A percentile compares a stretch with the other conserved stretches of the same genome.
phyloP scores from a whole-genome alignment of 2,888 invertebrate genomes.

The Hypercompe scribonia region DNA sequence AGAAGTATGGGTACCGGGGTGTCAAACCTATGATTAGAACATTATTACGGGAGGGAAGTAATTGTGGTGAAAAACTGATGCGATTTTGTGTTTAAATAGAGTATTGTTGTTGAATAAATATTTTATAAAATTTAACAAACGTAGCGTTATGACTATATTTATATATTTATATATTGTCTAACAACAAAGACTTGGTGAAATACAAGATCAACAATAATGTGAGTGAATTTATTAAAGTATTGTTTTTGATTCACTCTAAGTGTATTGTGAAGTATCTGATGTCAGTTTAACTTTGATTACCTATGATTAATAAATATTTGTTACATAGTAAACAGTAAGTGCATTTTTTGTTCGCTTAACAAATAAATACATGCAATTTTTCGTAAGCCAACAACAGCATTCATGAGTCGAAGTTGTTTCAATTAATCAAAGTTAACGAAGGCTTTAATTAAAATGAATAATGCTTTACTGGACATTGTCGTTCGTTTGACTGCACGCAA shows the following conservation, averaged over 20 bases:
- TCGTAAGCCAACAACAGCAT: not conserved
- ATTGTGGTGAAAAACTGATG: conserved; percentile 75
- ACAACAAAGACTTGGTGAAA: not conserved
- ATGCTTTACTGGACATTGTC: conserved; percentile 49
- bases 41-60: conserved; percentile 74
- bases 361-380: conserved; percentile 8
- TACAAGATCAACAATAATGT: not conserved
- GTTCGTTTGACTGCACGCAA: conserved; percentile 36
- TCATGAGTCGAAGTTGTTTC: conserved; percentile 39
- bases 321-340: not conserved
- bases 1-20: conserved; percentile 60
- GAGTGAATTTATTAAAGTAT: not conserved
- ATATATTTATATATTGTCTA: too few species aligned
- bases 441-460: conserved; percentile 66
- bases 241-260: too few species aligned
- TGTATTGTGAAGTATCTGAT: too few species aligned
- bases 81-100: conserved; percentile 55
- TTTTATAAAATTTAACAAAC: conserved; percentile 38
- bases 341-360: not conserved
- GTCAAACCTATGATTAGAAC: conserved; percentile 83
- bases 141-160: conserved; percentile 15
- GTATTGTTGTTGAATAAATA: conserved; percentile 56
- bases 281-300: not conserved
- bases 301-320: not conserved
- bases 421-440: conserved; percentile 67